Evolutionary conservation across 1,140 invertebrate genomes (phyloP), one percentile per base, ranked within the genome.

Genomic region (Hirudo medicinalis): DNA sequence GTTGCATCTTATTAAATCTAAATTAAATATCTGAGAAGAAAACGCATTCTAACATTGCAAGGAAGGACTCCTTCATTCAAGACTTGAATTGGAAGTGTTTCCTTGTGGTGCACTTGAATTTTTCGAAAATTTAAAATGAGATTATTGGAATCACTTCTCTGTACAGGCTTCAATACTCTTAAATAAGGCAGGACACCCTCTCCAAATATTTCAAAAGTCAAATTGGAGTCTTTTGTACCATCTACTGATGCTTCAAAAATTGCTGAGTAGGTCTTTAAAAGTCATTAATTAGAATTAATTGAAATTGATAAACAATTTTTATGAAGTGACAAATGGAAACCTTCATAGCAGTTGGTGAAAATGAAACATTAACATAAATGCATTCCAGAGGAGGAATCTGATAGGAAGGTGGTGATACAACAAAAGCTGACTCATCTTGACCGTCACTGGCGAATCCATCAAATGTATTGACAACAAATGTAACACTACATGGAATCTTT

Each of bases 101-200:
- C 76, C 36, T 73, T 73, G 29, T 76, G 69, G 27, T 79, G 78
- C 53, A 82, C 55, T 40, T 82, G 75, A 70, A 75, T 79, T 54
- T 76, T 77, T 73, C 79, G 79, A 71, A 82, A 83, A 36, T 82
- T 72, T 63, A 81, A 71, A 67, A 83, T 67, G 9, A 80, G 78
- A 73, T 80, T 80, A 74, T 82, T 82, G 67, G 81, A 74, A 2
- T 81, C 75, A 22, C 75, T 77, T 19, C 57, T 22, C 19, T 13
- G 20, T 11, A 25, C 22, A 4, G 82, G 82, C 71, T 80, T 81
- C 19, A 72, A 67, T 0, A 83, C 78, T 27, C 73, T 75, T 36
- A 82, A 78, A 43, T 80, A 70, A 15, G 82, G 82, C 20, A 83
- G 76, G 73, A 80, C 81, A 19, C 82, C 82, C 40, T 83, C 82